Percentiles rank a stretch among this genome's conserved stretches.
These are phyloP conservation scores for Squalus acanthias DNA, from an alignment of 2,797 vertebrate genomes.

Conservation along the genomic window DNA sequence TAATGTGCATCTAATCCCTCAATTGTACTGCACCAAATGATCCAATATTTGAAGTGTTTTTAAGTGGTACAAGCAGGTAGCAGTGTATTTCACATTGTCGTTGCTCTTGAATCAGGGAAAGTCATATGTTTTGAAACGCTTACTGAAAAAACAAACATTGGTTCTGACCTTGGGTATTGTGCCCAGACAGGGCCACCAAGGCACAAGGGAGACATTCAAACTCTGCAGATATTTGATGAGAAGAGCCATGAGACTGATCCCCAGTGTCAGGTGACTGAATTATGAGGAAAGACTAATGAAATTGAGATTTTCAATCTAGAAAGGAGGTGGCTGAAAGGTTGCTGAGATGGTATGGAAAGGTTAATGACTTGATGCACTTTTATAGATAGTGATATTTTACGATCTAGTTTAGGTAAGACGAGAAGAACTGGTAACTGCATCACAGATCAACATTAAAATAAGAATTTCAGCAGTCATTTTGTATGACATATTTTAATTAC, in stretches of 20 bases:
- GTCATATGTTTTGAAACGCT: not conserved
- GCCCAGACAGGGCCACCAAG: not conserved
- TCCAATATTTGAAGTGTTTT: not conserved
- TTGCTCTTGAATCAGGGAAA: not conserved
- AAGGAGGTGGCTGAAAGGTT: not conserved
- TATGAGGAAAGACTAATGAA: not conserved
- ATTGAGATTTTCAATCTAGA: not conserved
- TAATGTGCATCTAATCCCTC: not conserved
- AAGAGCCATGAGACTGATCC: not conserved
- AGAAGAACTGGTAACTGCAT: not conserved
- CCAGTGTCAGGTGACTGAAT: not conserved
- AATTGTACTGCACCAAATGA: not conserved
- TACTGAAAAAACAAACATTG: not conserved
- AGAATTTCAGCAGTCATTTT: not conserved
- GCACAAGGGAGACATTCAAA: not conserved
- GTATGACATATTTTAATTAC: no score
- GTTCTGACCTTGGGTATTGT: not conserved
- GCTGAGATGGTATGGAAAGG: not conserved
- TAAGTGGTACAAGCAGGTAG: not conserved
- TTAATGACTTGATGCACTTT: not conserved
- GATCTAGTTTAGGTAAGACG: not conserved
- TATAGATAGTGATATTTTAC: not conserved
- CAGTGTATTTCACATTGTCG: not conserved
- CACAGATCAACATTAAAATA: not conserved
- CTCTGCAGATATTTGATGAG: not conserved